These are phyloP conservation scores for Microtus richardsoni DNA, from an alignment of 2,113 vertebrate species.

Conservation along the genomic window DNA sequence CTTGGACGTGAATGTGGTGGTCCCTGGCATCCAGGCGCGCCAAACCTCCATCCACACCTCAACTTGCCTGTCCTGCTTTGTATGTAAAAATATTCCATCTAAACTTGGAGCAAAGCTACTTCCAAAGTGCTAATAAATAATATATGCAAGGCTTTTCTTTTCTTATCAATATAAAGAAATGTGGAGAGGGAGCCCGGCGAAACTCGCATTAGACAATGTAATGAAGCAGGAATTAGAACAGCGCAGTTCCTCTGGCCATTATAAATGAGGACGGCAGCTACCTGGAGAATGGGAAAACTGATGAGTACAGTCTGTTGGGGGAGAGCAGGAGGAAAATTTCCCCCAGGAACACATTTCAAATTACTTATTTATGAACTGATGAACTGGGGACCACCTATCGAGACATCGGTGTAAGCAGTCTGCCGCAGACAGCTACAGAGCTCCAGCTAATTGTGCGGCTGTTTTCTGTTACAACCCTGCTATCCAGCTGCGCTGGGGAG, in stretches of 20 bases:
- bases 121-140: slow-evolving; percentile 90
- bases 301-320: slow-evolving; percentile 91
- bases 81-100: slow-evolving; percentile 89
- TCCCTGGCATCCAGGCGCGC: slow-evolving; percentile 65
- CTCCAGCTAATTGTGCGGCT: slow-evolving; percentile 91
- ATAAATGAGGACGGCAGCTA: slow-evolving; percentile 92
- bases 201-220: slow-evolving; percentile 90
- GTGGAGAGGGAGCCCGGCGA: slow-evolving; percentile 86
- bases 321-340: slow-evolving; percentile 91
- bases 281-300: slow-evolving; percentile 91
- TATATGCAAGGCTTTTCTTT: slow-evolving; percentile 88
- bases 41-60: slow-evolving; percentile 83
- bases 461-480: slow-evolving; percentile 91
- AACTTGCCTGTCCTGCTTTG: slow-evolving; percentile 84
- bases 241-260: slow-evolving; percentile 91
- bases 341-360: slow-evolving; percentile 93
- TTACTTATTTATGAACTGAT: slow-evolving; percentile 96
- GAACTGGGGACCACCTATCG: slow-evolving; percentile 93
- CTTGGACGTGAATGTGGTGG: neutral
- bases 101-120: slow-evolving; percentile 87
- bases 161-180: slow-evolving; percentile 89
- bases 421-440: slow-evolving; percentile 90
- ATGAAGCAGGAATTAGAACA: slow-evolving; percentile 92
- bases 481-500: slow-evolving; percentile 89
- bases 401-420: slow-evolving; percentile 88